These are phyloP conservation scores for Cabera pusaria DNA, from an alignment of 2,888 invertebrate genomes.

Conservation along the genomic window DNA sequence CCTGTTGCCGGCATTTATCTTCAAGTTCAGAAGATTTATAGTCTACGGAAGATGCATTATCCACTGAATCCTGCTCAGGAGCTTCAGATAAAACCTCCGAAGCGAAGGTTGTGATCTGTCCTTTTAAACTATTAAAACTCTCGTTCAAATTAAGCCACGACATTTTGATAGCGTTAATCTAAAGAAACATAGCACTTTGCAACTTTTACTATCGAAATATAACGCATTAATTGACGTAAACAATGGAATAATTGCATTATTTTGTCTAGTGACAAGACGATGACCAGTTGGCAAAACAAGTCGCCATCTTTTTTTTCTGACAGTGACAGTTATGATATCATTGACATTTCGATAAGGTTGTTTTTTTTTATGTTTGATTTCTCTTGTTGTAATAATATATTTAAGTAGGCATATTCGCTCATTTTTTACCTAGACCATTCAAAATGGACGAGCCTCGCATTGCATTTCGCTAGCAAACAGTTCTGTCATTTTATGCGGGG, in stretches of 20 bases:
- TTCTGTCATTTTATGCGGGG: no score
- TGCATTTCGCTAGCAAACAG: no score
- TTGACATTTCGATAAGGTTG: no score
- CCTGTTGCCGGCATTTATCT: constrained; percentile 81
- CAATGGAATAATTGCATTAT: constrained; percentile 75
- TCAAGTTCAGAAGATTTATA: constrained; percentile 76
- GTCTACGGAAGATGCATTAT: constrained; percentile 41
- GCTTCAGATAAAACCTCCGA: constrained; percentile 94
- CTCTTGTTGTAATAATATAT: no score
- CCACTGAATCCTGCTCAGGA: constrained; percentile 73
- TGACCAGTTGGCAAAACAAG: constrained; percentile 82
- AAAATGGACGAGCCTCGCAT: no score
- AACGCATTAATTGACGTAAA: constrained; percentile 56
- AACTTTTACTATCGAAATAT: constrained; percentile 43
- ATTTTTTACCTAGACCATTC: no score
- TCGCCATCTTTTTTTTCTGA: constrained; percentile 39
- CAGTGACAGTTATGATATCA: no score
- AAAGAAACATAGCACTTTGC: constrained; percentile 59
- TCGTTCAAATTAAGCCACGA: constrained; percentile 88
- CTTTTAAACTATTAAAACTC: constrained; percentile 89
- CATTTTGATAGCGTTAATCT: constrained; percentile 66
- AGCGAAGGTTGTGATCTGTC: constrained; percentile 94
- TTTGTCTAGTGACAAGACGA: constrained; percentile 68
- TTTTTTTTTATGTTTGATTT: no score
- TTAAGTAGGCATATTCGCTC: no score